Percentiles rank a stretch among this genome's conserved stretches.
phyloP scores from a whole-genome alignment of 2,113 vertebrate species.

The Pristiophorus japonicus region DNA sequence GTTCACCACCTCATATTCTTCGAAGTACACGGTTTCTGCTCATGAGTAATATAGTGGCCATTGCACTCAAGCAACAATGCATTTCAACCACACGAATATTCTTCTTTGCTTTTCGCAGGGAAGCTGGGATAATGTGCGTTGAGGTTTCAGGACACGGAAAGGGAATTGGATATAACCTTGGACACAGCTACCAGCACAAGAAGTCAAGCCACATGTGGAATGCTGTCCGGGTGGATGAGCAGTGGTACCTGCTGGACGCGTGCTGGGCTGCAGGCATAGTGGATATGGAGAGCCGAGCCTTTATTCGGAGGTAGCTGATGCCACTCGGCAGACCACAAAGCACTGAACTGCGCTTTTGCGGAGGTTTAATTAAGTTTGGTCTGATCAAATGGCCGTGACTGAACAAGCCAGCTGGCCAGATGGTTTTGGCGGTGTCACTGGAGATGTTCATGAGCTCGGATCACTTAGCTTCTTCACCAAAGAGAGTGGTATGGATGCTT shows the following conservation, averaged over 20 bases:
- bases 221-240: slow-evolving; percentile 53
- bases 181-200: slow-evolving; percentile 53
- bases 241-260: slow-evolving; percentile 66
- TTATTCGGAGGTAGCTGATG: slow-evolving; percentile 59
- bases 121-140: slow-evolving; percentile 56
- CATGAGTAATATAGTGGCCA: background rate
- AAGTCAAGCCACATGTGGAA: slow-evolving; percentile 74
- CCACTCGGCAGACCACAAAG: background rate
- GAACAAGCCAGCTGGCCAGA: background rate
- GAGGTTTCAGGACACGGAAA: slow-evolving; percentile 62
- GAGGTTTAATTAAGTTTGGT: background rate
- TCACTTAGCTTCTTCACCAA: background rate
- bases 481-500: background rate
- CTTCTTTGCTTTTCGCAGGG: slow-evolving; percentile 42
- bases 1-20: background rate
- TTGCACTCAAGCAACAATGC: background rate
- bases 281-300: slow-evolving; percentile 56
- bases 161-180: slow-evolving; percentile 53
- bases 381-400: background rate
- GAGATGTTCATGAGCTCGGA: background rate
- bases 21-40: background rate
- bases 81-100: background rate
- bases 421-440: background rate
- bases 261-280: slow-evolving; percentile 71
- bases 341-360: background rate